Evolutionary conservation across 2,113 vertebrate genomes (phyloP).

Genomic region (Cyphomyrus discorhynchus): DNA sequence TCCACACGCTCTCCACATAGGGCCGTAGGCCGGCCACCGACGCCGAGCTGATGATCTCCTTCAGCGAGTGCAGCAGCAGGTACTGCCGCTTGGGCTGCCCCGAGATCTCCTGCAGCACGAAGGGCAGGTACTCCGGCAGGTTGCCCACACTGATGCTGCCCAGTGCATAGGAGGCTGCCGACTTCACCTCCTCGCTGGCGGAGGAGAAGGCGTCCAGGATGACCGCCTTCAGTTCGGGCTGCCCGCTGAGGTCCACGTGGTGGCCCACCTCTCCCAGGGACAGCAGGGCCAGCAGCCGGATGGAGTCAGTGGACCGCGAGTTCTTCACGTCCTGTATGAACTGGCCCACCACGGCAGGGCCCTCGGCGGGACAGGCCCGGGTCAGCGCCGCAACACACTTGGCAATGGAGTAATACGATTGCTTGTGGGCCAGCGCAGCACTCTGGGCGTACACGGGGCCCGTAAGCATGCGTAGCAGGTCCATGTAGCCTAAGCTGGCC

Average conservation of each 20-base stretch:
- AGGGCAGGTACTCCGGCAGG: slow-evolving; percentile 94
- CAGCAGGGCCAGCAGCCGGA: slow-evolving; percentile 86
- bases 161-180: slow-evolving; percentile 88
- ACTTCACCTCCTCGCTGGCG: slow-evolving; percentile 97
- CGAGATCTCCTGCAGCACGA: slow-evolving; percentile 96
- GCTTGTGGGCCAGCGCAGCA: slow-evolving; percentile 90
- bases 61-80: slow-evolving; percentile 92
- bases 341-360: slow-evolving; percentile 91
- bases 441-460: slow-evolving; percentile 93
- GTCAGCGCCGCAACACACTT: slow-evolving; percentile 97
- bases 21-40: slow-evolving; percentile 88
- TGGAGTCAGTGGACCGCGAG: slow-evolving; percentile 94
- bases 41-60: slow-evolving; percentile 96
- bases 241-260: slow-evolving; percentile 92
- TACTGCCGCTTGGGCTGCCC: slow-evolving; percentile 94
- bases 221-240: slow-evolving; percentile 92
- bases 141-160: slow-evolving; percentile 97
- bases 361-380: slow-evolving; percentile 87
- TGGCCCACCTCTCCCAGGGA: slow-evolving; percentile 96
- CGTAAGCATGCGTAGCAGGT: slow-evolving; percentile 91
- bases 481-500: slow-evolving; percentile 90
- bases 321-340: slow-evolving; percentile 99
- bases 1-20: slow-evolving; percentile 93
- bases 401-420: slow-evolving; percentile 97
- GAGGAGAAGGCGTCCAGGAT: slow-evolving; percentile 96